Evolutionary conservation across 2,888 invertebrate species (phyloP).

Genomic region (Heteromurus nitidus): DNA sequence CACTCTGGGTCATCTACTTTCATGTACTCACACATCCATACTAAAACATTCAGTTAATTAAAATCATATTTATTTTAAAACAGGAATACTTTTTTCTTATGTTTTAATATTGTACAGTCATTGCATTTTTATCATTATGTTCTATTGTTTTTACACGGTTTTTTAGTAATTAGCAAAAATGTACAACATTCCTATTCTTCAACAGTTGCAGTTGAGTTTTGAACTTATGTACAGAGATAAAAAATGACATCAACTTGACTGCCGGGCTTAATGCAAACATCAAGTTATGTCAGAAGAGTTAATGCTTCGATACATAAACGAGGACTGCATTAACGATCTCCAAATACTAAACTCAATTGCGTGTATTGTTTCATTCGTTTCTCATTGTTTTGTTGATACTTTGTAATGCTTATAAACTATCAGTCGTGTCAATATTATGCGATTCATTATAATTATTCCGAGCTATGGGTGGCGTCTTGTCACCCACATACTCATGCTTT

Average conservation of each 20-base stretch:
- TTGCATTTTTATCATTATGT: slow-evolving; percentile 24
- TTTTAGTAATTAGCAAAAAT: slow-evolving; percentile 1
- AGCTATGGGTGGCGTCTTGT: slow-evolving; percentile 9
- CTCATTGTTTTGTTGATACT: neutral
- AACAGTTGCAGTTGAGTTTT: neutral
- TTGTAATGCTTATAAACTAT: slow-evolving; percentile 16
- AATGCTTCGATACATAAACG: neutral
- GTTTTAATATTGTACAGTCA: slow-evolving; percentile 42
- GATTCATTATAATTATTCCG: slow-evolving; percentile 14
- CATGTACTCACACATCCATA: too few species aligned
- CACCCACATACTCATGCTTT: neutral
- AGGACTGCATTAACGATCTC: neutral
- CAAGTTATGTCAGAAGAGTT: slow-evolving; percentile 20
- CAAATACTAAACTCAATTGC: slow-evolving; percentile 6
- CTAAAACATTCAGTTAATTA: too few species aligned
- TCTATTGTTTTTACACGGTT: neutral
- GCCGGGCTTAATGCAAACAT: slow-evolving; percentile 17
- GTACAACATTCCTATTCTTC: neutral
- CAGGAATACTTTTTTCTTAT: slow-evolving; percentile 21
- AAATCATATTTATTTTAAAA: neutral
- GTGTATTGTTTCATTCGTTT: neutral
- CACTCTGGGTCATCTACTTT: too few species aligned
- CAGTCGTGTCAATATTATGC: slow-evolving; percentile 43
- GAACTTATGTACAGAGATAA: neutral
- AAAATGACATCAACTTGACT: neutral